These are phyloP conservation scores for Andricus curvator DNA, from an alignment of 2,888 invertebrate genomes.

Conservation along the genomic window DNA sequence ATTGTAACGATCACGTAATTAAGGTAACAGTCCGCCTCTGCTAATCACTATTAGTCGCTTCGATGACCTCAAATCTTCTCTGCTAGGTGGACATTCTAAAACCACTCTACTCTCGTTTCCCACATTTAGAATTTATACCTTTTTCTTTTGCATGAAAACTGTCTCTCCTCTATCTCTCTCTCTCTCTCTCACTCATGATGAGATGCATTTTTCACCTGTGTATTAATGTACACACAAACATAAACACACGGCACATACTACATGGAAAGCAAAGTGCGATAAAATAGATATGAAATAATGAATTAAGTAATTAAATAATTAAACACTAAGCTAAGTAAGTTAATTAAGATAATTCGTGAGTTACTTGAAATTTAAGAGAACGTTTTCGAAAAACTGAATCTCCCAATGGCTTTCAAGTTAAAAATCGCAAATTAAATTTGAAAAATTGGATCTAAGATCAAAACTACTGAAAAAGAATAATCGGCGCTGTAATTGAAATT, in stretches of 20 bases:
- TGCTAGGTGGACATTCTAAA: slow-evolving; percentile 17
- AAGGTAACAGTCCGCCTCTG: slow-evolving; percentile 32
- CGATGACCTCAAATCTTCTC: slow-evolving; percentile 9
- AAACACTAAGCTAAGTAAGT: neutral
- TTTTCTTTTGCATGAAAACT: slow-evolving; percentile 34
- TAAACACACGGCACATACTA: slow-evolving; percentile 4
- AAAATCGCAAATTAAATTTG: neutral
- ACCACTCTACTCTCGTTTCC: slow-evolving; percentile 38
- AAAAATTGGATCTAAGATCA: neutral
- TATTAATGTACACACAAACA: slow-evolving; percentile 28
- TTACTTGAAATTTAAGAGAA: neutral
- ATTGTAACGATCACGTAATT: neutral
- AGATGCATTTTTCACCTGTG: slow-evolving; percentile 38
- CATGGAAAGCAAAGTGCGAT: neutral
- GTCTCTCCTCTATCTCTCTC: slow-evolving; percentile 12
- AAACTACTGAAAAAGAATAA: neutral
- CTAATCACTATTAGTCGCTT: slow-evolving; percentile 33
- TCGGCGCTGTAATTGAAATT: neutral
- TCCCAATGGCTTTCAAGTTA: slow-evolving; percentile 2
- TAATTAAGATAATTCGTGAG: slow-evolving; percentile 2
- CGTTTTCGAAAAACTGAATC: neutral
- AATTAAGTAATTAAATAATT: neutral
- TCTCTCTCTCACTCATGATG: slow-evolving; percentile 8
- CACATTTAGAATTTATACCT: slow-evolving; percentile 23
- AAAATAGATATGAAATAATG: slow-evolving; percentile 3